These are phyloP conservation scores for Aricia agestis DNA, from an alignment of 1,140 invertebrate species.

Conservation along the genomic window DNA sequence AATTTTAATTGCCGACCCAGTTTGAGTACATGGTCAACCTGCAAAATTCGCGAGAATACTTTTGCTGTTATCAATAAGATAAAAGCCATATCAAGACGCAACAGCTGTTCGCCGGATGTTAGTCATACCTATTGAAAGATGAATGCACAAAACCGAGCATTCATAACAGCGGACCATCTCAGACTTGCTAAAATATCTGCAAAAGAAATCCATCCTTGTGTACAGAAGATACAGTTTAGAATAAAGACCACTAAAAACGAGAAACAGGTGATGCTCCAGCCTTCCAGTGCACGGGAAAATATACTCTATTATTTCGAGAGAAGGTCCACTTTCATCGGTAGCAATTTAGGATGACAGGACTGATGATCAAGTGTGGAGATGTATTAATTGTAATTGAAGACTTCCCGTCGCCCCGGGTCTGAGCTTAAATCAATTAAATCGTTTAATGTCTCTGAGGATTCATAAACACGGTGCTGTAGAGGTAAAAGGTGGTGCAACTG, in stretches of 20 bases:
- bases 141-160: neutral
- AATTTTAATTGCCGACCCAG: neutral
- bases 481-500: neutral
- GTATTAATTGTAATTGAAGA: constrained; percentile 67
- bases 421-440: constrained; percentile 47
- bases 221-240: neutral
- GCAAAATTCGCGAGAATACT: neutral
- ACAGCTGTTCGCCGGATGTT: constrained; percentile 7
- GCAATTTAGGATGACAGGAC: neutral
- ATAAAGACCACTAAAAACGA: neutral
- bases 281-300: neutral
- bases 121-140: constrained; percentile 3
- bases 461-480: constrained; percentile 19
- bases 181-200: neutral
- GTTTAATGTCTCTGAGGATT: constrained; percentile 22
- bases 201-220: neutral
- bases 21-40: neutral
- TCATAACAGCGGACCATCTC: neutral
- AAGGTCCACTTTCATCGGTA: neutral
- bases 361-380: constrained; percentile 39
- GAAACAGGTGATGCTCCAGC: neutral
- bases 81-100: neutral
- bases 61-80: neutral
- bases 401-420: constrained; percentile 49
- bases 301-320: constrained; percentile 30